Evolutionary conservation across 2,888 invertebrate species (phyloP).

Genomic region (Drosophila eohydei): DNA sequence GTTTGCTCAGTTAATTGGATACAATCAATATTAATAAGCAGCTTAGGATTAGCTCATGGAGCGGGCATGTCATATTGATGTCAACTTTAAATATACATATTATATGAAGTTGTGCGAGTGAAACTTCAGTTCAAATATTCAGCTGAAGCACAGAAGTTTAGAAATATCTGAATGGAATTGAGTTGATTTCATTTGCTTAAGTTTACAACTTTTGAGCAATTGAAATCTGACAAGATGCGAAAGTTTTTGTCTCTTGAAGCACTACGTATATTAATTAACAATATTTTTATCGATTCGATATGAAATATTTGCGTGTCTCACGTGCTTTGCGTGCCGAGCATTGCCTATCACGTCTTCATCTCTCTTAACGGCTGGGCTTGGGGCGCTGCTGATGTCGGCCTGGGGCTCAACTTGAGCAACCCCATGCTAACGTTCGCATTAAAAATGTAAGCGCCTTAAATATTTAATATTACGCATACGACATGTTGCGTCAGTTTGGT

Average conservation of each 20-base stretch:
- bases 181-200: neutral
- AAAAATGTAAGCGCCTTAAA: slow-evolving; percentile 73
- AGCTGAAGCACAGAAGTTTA: too few species aligned
- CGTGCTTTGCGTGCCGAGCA: slow-evolving; percentile 27
- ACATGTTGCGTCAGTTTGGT: slow-evolving; percentile 64
- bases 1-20: slow-evolving; percentile 1
- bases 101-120: neutral
- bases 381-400: neutral
- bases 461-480: slow-evolving; percentile 75
- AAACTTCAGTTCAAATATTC: neutral
- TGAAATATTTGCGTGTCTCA: slow-evolving; percentile 16
- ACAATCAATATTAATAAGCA: slow-evolving; percentile 12
- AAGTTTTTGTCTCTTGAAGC: neutral
- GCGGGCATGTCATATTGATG: neutral
- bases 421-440: slow-evolving; percentile 36
- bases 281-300: slow-evolving; percentile 28
- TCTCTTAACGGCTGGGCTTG: slow-evolving; percentile 5
- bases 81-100: neutral
- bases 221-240: neutral
- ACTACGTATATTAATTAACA: slow-evolving; percentile 31
- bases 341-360: slow-evolving; percentile 31
- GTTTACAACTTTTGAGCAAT: neutral
- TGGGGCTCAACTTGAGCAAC: slow-evolving; percentile 10
- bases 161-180: too few species aligned
- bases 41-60: slow-evolving; percentile 7